Evolutionary conservation across 2,888 invertebrate species (phyloP).

Genomic region (Stenodera caucasica): DNA sequence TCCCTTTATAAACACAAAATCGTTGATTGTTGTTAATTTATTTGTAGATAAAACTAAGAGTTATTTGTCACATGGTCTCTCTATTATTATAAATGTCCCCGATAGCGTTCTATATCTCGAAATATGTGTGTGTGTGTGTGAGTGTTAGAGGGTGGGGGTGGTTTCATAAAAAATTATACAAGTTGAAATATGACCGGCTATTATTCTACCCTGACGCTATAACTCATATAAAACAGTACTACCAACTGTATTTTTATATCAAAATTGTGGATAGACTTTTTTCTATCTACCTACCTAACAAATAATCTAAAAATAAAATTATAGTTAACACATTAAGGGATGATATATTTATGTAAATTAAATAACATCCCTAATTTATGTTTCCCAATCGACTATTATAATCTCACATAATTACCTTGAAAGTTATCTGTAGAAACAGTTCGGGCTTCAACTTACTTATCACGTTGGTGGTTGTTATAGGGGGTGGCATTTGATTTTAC

Average conservation of each 20-base stretch:
- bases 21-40: neutral
- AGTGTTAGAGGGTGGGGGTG: neutral
- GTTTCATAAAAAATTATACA: neutral
- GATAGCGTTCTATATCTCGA: neutral
- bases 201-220: constrained; percentile 4
- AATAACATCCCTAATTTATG: too few species aligned
- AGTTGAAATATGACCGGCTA: neutral
- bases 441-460: neutral
- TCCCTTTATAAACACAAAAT: neutral
- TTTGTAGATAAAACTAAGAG: neutral
- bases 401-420: neutral
- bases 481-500: neutral
- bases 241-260: constrained; percentile 5
- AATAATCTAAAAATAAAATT: too few species aligned
- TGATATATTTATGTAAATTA: neutral
- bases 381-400: constrained; percentile 1
- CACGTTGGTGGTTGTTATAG: neutral
- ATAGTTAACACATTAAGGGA: too few species aligned
- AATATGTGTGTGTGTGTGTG: neutral
- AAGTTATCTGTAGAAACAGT: constrained; percentile 5
- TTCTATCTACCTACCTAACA: too few species aligned
- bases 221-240: neutral
- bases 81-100: neutral
- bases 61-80: neutral
- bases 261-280: neutral